A percentile compares a stretch with the other conserved stretches of the same genome.
Evolutionary conservation across 2,113 vertebrate genomes (phyloP).

Genomic region (Platysternon megacephalum): DNA sequence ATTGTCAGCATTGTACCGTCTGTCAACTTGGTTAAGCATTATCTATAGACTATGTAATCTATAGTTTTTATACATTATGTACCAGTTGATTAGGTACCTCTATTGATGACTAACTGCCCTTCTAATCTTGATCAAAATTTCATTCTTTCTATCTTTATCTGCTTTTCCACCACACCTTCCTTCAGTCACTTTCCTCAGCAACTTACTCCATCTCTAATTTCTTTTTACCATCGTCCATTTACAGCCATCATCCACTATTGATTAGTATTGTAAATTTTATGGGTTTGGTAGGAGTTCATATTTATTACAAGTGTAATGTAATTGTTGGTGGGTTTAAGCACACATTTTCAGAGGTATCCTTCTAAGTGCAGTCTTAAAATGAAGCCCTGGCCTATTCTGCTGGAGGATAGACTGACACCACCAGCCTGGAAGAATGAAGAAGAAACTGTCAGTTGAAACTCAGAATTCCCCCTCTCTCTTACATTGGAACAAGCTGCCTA

Average conservation of each 20-base stretch:
- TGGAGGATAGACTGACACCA: background rate
- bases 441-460: background rate
- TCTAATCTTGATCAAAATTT: background rate
- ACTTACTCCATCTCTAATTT: background rate
- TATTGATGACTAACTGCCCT: background rate
- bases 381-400: background rate
- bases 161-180: background rate
- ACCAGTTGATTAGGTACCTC: background rate
- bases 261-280: background rate
- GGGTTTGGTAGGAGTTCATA: background rate
- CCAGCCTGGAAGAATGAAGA: background rate
- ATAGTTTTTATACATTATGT: background rate
- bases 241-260: background rate
- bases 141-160: background rate
- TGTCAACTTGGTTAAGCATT: background rate
- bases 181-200: background rate
- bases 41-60: background rate
- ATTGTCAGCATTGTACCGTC: background rate
- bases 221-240: background rate
- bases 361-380: background rate
- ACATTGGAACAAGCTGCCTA: background rate
- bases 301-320: background rate
- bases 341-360: background rate
- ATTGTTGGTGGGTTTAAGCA: background rate
- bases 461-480: background rate